phyloP scores from a whole-genome alignment of 2,888 invertebrate species.

The Xestia sexstrigata region DNA sequence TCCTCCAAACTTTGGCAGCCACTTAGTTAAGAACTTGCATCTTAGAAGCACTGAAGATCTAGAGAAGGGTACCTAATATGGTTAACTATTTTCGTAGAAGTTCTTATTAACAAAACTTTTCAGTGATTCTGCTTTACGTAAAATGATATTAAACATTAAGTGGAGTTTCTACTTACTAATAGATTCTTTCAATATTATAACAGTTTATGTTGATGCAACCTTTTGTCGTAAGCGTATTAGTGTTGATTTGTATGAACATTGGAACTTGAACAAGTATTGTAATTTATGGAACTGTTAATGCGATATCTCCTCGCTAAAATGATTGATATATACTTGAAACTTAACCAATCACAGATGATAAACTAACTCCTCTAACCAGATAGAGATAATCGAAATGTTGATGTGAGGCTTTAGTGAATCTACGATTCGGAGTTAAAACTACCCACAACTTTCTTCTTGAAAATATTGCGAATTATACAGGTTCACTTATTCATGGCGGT shows the following conservation, averaged over 20 bases:
- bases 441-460: not conserved
- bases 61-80: constrained; percentile 20
- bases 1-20: constrained; percentile 67
- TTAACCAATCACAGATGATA: not conserved
- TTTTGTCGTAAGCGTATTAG: not conserved
- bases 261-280: not conserved
- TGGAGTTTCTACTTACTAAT: no score
- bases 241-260: not conserved
- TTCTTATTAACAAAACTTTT: constrained; percentile 14
- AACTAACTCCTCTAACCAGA: not conserved
- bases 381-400: not conserved
- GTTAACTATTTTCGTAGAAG: constrained; percentile 17
- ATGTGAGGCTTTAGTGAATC: not conserved
- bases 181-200: not conserved
- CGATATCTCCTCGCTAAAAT: not conserved
- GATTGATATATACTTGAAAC: not conserved
- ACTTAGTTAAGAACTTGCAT: constrained; percentile 58
- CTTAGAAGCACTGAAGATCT: constrained; percentile 35
- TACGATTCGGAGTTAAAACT: not conserved
- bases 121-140: not conserved
- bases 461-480: constrained; percentile 4
- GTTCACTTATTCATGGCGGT: constrained; percentile 32
- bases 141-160: not conserved
- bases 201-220: no score
- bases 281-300: not conserved